A percentile compares a stretch with the other conserved stretches of the same genome.
Evolutionary conservation across 1,140 invertebrate species (phyloP).

Genomic region (Bombyx mori): ASM3026992v2 NC_085116.1:8102501-8103000

Average conservation of each 20-base stretch:
- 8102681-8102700: conserved; percentile 34
- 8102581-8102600: conserved; percentile 68
- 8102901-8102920: conserved; percentile 38
- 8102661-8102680: conserved; percentile 54
- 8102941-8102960: conserved; percentile 32
- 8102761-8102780: conserved; percentile 28
- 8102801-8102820: conserved; percentile 56
- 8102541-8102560: conserved; percentile 51
- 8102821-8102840: conserved; percentile 23
- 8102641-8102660: conserved; percentile 58
- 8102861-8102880: conserved; percentile 50
- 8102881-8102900: conserved; percentile 44
- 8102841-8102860: too few species aligned
- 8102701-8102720: conserved; percentile 52
- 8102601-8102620: conserved; percentile 67
- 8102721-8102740: conserved; percentile 50
- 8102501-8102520: not conserved
- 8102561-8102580: conserved; percentile 67
- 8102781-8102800: conserved; percentile 51
- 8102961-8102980: conserved; percentile 37
- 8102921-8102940: conserved; percentile 41
- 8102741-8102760: conserved; percentile 30
- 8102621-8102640: conserved; percentile 63
- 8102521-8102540: conserved; percentile 7
- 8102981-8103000: conserved; percentile 40